Conservation (phyloP, 2,888 invertebrate genomes). For the Capitulum mitella region DNA sequence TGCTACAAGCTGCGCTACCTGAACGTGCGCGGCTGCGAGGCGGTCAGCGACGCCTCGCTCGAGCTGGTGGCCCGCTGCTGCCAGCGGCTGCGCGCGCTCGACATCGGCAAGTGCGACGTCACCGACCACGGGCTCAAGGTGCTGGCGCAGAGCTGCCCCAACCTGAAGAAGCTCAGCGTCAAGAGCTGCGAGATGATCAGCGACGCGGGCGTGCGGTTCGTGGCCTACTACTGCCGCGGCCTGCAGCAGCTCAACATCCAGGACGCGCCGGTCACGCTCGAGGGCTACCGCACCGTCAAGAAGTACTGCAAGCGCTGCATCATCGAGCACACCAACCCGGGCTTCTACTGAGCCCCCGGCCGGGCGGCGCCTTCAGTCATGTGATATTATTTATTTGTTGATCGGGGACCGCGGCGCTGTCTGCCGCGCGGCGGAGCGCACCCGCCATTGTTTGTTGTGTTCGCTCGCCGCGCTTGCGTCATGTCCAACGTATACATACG, state of each 20-base stretch:
- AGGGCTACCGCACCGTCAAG: constrained; percentile 84
- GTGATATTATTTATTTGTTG: constrained; percentile 24
- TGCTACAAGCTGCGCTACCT: constrained; percentile 74
- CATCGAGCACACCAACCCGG: constrained; percentile 91
- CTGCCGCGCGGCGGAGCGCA: too few relatives aligned
- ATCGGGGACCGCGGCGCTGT: too few relatives aligned
- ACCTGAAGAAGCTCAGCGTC: constrained; percentile 78
- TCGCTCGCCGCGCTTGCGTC: too few relatives aligned
- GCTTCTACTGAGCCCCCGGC: constrained; percentile 61
- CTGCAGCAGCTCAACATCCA: constrained; percentile 87
- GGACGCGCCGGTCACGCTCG: constrained; percentile 79
- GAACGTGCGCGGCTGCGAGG: constrained; percentile 86
- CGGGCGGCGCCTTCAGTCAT: background rate
- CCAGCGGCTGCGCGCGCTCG: constrained; percentile 74
- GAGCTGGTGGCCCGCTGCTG: constrained; percentile 78
- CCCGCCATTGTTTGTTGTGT: too few relatives aligned
- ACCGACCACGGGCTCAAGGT: constrained; percentile 81
- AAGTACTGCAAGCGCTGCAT: constrained; percentile 86
- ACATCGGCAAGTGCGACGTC: constrained; percentile 88
- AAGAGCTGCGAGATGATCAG: constrained; percentile 86
- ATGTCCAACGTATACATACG: too few relatives aligned
- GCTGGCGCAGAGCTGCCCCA: constrained; percentile 80
- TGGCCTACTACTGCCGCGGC: constrained; percentile 83
- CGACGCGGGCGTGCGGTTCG: constrained; percentile 76
- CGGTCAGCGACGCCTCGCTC: constrained; percentile 86